Conservation (phyloP, 2,797 vertebrate species). For the Hippopotamyrus pictus region DNA sequence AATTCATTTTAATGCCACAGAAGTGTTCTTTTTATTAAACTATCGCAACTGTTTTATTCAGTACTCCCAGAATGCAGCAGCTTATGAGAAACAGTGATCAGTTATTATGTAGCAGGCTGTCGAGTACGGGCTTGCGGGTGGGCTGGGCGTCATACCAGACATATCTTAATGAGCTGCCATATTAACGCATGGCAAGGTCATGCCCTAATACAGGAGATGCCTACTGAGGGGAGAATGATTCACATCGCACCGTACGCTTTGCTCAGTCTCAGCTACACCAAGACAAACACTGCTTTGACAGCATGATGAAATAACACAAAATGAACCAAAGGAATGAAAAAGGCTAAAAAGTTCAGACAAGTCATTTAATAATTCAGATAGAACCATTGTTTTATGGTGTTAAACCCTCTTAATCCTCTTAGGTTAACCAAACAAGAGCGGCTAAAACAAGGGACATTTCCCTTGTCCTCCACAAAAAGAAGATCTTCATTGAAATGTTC, state of each 20-base stretch:
- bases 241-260: background rate
- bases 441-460: background rate
- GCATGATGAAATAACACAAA: background rate
- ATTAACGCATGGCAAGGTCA: conserved; percentile 5
- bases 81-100: background rate
- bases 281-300: background rate
- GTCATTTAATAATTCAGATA: background rate
- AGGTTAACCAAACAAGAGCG: background rate
- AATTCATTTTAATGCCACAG: conserved; percentile 25
- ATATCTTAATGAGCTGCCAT: conserved; percentile 25
- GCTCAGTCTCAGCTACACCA: background rate
- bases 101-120: background rate
- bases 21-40: conserved; percentile 52
- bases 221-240: background rate
- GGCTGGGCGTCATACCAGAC: conserved; percentile 27
- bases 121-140: conserved; percentile 23
- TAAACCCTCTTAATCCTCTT: background rate
- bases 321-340: background rate
- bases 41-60: conserved; percentile 25
- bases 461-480: background rate
- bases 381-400: background rate
- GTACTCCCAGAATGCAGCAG: background rate
- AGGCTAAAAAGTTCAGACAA: background rate
- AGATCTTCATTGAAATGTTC: background rate
- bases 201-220: background rate